Percentiles rank a stretch among this genome's conserved stretches.
phyloP scores from a whole-genome alignment of 1,140 invertebrate genomes.

The Nephotettix cincticeps region DNA sequence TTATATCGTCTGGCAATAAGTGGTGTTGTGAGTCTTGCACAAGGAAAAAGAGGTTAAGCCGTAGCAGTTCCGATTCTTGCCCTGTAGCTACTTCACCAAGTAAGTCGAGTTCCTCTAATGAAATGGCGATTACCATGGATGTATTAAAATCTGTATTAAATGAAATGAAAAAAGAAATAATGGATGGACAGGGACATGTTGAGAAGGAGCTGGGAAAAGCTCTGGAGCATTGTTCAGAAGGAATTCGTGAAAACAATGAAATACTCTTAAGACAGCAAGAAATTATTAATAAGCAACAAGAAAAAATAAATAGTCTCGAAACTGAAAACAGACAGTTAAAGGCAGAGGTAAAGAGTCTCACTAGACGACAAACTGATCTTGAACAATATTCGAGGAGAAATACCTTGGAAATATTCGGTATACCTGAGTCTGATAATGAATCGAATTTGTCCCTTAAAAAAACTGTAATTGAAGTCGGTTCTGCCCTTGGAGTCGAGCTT shows the following conservation, averaged over 20 bases:
- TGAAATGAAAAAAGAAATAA: constrained; percentile 5
- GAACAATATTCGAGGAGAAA: constrained; percentile 19
- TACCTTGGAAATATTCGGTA: constrained; percentile 22
- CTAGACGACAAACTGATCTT: constrained; percentile 4
- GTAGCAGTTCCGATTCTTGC: constrained; percentile 1
- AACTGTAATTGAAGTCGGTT: constrained; percentile 14
- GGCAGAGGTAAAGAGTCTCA: not conserved
- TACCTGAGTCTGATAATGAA: constrained; percentile 1
- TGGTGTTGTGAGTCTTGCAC: not conserved
- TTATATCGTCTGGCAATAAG: not conserved
- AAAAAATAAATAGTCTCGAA: not conserved
- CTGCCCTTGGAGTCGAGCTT: not conserved
- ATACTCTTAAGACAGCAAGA: not conserved
- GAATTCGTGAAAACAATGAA: constrained; percentile 11
- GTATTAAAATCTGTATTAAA: not conserved
- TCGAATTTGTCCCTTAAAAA: not conserved
- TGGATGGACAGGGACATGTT: not conserved
- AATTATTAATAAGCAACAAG: not conserved
- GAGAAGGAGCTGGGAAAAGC: constrained; percentile 11
- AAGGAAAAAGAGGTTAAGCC: constrained; percentile 21
- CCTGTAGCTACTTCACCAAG: not conserved
- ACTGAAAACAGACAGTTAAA: not conserved
- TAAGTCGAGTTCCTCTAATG: not conserved
- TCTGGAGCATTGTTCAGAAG: not conserved
- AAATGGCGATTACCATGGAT: not conserved